Base-by-base conservation (phyloP, 2,888 invertebrate species). In the Sphaerophoria rueppellii region DNA sequence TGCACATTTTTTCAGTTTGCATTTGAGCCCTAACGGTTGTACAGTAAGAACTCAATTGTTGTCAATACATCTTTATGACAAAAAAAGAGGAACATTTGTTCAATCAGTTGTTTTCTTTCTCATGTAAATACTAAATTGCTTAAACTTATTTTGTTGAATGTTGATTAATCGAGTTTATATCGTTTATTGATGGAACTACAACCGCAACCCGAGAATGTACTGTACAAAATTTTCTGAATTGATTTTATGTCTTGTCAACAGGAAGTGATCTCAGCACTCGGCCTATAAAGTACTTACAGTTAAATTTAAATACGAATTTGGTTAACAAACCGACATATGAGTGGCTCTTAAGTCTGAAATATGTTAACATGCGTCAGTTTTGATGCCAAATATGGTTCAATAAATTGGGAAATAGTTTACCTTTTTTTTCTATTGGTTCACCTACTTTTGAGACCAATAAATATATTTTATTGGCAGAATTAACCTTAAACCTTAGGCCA, bases 301-400 rank as follows among this genome's bases (percentile, higher is more conserved):
- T 79, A 65, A 79, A 79, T 55, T 79, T 32, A 65, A 75, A 79
- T 79, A 79, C 55, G 71, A 71, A 83, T 75, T 79, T 70, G 46
- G 52, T 32, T 11, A 40, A 50, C 35, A 58, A 12, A 65, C 32
- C 2, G 5, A 57, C 63, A 46, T 6, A 60, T 24, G 32, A 48
- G 71, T 67, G 72, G 57, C 69, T 65, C 24, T 55, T 16, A 35
- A 34, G 55, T 14, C 4, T n/a, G 5, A 14, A 37, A 57, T 57
- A 57, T 24, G 24, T 24, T 24, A 24, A 24, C 35, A 4, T 34
- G 9, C 40, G 40, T 7, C 7, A n/a, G 35, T 58, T 32, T 67
- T 75, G 24, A 14, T 11, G 24, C 61, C 60, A 43, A 73, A 79
- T 67, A 73, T 73, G 72, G 78, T 63, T 70, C 52, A 69, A 76